These are phyloP conservation scores for Elachura formosa DNA, from an alignment of 2,113 vertebrate genomes.

Conservation along the genomic window DNA sequence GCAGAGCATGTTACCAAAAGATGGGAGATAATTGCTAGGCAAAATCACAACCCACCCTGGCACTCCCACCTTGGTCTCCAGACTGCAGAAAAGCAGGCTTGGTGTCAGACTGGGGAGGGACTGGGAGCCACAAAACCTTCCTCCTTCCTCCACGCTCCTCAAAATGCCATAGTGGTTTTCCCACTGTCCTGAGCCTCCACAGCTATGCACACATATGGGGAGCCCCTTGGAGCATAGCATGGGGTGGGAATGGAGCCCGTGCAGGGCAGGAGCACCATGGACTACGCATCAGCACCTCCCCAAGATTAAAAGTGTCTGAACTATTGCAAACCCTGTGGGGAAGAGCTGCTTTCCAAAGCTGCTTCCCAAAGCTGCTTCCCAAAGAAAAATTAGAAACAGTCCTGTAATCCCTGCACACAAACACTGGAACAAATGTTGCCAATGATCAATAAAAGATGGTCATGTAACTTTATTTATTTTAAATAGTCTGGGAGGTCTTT, in stretches of 20 bases:
- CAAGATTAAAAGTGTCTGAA: neutral
- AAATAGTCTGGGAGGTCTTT: neutral
- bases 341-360: neutral
- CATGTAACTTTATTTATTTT: neutral
- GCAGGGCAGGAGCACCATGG: neutral
- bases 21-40: constrained; percentile 18
- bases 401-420: accelerated
- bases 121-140: neutral
- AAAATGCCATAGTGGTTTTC: neutral
- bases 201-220: accelerated
- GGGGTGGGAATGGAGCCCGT: accelerated
- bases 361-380: neutral
- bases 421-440: neutral
- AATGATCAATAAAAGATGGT: neutral
- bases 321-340: accelerated
- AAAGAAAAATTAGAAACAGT: neutral
- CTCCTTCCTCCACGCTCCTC: neutral
- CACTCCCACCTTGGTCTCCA: neutral
- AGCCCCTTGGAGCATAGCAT: neutral
- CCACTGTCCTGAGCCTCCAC: neutral
- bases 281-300: neutral
- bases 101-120: neutral
- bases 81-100: neutral
- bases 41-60: neutral
- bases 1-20: neutral